Conservation (phyloP, 1,140 invertebrate species). For the Halictus rubicundus region DNA sequence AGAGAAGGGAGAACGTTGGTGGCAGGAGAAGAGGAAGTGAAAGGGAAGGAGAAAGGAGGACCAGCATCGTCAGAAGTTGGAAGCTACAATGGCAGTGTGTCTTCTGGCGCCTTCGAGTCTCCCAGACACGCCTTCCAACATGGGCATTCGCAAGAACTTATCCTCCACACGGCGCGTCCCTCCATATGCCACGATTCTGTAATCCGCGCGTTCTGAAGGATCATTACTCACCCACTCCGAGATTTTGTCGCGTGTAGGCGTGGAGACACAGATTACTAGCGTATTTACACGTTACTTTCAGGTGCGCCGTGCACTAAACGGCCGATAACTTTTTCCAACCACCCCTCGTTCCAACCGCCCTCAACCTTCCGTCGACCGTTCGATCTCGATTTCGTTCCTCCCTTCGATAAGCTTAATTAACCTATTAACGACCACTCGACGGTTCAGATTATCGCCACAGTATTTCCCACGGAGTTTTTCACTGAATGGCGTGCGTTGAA, state of each 20-base stretch:
- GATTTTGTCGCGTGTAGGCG: constrained; percentile 9
- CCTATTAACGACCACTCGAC: no score
- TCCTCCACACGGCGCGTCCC: constrained; percentile 36
- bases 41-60: constrained; percentile 40
- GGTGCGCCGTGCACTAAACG: neutral
- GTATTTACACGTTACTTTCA: constrained; percentile 35
- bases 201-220: constrained; percentile 58
- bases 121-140: constrained; percentile 65
- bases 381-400: no score
- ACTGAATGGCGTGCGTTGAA: no score
- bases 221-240: constrained; percentile 39
- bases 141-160: constrained; percentile 62
- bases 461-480: no score
- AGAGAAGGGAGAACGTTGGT: constrained; percentile 12
- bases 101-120: constrained; percentile 73
- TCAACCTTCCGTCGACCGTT: no score
- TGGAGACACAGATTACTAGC: constrained; percentile 39
- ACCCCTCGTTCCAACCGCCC: no score
- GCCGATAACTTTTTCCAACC: neutral
- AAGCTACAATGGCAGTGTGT: constrained; percentile 71
- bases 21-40: constrained; percentile 37
- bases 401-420: no score
- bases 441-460: no score
- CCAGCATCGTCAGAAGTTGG: constrained; percentile 56
- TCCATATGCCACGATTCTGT: constrained; percentile 65